phyloP scores from a whole-genome alignment of 30 jellyfish, hydroid and myxozoan species.

The Aurelia aurita complex sp. Pacific region DNA sequence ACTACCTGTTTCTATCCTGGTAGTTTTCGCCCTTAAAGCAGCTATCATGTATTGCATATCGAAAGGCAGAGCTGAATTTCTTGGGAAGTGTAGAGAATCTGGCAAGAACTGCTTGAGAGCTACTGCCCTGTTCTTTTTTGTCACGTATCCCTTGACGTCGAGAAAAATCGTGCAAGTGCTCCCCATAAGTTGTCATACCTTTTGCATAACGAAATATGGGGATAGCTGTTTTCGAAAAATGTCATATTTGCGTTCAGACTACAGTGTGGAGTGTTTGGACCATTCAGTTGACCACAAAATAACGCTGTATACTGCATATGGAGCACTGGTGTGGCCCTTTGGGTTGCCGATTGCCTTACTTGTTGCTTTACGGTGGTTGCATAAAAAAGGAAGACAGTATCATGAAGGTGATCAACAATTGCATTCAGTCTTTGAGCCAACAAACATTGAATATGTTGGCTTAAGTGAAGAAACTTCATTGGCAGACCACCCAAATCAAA shows the following conservation, averaged over 20 bases:
- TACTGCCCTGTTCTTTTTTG: slow-evolving; percentile 28
- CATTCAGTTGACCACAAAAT: neutral
- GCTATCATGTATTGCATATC: neutral
- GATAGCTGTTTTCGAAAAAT: slow-evolving; percentile 10
- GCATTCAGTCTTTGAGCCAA: neutral
- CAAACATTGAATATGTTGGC: no score
- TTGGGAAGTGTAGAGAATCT: neutral
- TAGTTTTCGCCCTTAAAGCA: neutral
- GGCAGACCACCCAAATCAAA: no score
- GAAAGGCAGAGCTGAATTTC: neutral
- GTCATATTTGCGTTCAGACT: slow-evolving; percentile 43
- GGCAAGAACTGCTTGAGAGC: slow-evolving; percentile 17
- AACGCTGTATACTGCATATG: slow-evolving; percentile 26
- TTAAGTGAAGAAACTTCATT: no score
- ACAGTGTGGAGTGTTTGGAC: slow-evolving; percentile 32
- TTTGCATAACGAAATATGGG: slow-evolving; percentile 25
- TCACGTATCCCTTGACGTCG: slow-evolving; percentile 42
- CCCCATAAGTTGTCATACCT: slow-evolving; percentile 33
- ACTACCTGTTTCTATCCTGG: neutral
- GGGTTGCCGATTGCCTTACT: slow-evolving; percentile 40
- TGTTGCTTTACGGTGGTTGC: neutral
- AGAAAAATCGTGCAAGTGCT: slow-evolving; percentile 24
- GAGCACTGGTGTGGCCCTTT: slow-evolving; percentile 28
- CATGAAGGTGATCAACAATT: neutral
- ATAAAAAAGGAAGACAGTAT: neutral